phyloP scores from a whole-genome alignment of 1,140 invertebrate genomes.

The Brachionus sp. region DNA sequence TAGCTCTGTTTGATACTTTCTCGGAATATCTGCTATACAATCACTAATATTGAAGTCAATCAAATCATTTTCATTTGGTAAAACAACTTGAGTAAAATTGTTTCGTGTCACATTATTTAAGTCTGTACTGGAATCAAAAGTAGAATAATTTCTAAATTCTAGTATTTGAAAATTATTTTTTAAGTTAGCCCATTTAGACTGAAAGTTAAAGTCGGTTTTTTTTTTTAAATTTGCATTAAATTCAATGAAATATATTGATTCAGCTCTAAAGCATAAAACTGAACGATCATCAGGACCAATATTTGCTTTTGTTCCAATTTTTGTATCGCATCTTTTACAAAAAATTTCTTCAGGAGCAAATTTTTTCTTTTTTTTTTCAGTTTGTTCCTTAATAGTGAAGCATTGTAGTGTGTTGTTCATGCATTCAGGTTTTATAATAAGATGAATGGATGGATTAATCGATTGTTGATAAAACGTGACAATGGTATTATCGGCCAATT shows the following conservation, averaged over 20 bases:
- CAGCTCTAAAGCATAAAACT: background rate
- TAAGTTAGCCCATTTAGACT: background rate
- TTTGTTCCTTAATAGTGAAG: slow-evolving; percentile 3
- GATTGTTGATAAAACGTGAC: background rate
- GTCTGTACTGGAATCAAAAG: background rate
- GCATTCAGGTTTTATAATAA: background rate
- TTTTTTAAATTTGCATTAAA: background rate
- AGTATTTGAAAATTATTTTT: slow-evolving; percentile 4
- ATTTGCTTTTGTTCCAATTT: background rate
- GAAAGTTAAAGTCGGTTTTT: background rate
- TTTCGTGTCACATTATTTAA: background rate
- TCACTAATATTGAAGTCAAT: background rate
- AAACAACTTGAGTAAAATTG: background rate
- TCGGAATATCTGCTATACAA: slow-evolving; percentile 48
- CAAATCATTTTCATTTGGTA: background rate
- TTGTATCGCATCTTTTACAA: slow-evolving; percentile 10
- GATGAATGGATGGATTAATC: background rate
- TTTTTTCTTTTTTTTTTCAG: slow-evolving; percentile 4
- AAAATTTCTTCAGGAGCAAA: background rate
- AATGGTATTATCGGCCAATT: background rate
- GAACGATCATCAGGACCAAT: background rate
- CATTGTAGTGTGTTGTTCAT: background rate
- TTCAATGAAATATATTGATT: background rate
- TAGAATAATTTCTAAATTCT: background rate
- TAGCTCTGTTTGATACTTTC: slow-evolving; percentile 53